Conservation (phyloP, 2,797 vertebrate species). For the Falco naumanni region DNA sequence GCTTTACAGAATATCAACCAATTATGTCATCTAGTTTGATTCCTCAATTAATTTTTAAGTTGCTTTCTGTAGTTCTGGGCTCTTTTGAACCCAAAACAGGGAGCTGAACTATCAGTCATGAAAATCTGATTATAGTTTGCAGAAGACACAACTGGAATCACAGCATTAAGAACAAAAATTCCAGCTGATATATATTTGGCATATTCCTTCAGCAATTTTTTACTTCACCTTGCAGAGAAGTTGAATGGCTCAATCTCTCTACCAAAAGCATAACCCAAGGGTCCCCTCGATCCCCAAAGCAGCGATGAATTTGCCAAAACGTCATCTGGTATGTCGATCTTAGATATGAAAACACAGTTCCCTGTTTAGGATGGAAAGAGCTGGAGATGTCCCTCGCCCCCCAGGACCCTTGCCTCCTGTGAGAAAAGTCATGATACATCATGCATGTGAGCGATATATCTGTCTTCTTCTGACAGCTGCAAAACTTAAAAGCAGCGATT, state of each 20-base stretch:
- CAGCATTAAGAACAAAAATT: background rate
- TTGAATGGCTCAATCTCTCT: background rate
- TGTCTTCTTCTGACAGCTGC: background rate
- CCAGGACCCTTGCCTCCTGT: background rate
- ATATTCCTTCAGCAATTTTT: background rate
- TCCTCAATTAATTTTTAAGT: background rate
- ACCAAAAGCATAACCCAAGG: background rate
- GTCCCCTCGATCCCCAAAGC: background rate
- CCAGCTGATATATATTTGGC: background rate
- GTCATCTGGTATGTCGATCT: background rate
- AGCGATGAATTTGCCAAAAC: background rate
- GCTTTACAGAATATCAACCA: background rate
- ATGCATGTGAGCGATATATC: rapidly evolving
- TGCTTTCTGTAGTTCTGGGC: background rate
- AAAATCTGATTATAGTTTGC: background rate
- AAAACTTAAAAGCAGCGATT: background rate
- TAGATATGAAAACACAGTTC: background rate
- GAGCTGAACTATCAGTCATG: background rate
- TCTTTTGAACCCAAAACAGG: background rate
- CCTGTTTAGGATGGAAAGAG: background rate
- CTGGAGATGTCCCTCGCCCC: background rate
- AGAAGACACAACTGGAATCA: background rate
- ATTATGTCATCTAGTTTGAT: background rate
- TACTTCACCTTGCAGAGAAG: background rate
- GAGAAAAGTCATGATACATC: background rate